phyloP scores from a whole-genome alignment of 2,797 vertebrate species.

The Sebastiscus albofasciatus region DNA sequence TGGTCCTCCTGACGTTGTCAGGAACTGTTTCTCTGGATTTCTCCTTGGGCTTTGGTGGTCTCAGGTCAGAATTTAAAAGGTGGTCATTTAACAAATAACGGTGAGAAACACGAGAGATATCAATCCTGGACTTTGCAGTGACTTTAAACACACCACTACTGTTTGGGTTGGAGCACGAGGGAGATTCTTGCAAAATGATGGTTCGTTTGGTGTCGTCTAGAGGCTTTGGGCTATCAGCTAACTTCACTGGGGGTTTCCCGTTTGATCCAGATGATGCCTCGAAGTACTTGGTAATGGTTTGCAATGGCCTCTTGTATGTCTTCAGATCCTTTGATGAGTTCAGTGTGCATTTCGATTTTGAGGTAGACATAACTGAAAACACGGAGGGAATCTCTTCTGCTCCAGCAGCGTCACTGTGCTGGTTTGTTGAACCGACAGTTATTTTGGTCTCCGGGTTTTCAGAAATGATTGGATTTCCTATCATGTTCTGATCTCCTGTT shows the following conservation, averaged over 20 bases:
- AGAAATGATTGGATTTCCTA: constrained; percentile 75
- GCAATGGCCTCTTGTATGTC: constrained; percentile 79
- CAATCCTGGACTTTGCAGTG: constrained; percentile 86
- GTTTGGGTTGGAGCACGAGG: constrained; percentile 79
- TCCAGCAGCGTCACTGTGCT: constrained; percentile 74
- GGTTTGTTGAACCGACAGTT: constrained; percentile 76
- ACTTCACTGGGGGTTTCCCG: constrained; percentile 80
- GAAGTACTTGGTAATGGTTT: constrained; percentile 81
- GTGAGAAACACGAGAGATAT: constrained; percentile 80
- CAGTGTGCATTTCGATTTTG: constrained; percentile 64
- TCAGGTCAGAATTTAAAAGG: constrained; percentile 66
- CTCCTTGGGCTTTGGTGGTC: constrained; percentile 69
- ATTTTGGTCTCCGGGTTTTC: constrained; percentile 80
- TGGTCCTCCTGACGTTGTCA: constrained; percentile 77
- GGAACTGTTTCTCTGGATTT: constrained; percentile 80
- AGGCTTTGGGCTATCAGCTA: constrained; percentile 71
- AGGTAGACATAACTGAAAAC: constrained; percentile 66
- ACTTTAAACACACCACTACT: constrained; percentile 87
- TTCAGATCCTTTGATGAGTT: constrained; percentile 81
- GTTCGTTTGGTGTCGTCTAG: constrained; percentile 78
- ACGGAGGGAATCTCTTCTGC: constrained; percentile 59
- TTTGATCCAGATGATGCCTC: constrained; percentile 69
- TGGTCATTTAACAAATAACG: constrained; percentile 71
- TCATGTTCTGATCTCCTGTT: constrained; percentile 55
- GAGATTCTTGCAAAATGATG: constrained; percentile 82